These are phyloP conservation scores for Drosophila cardini DNA, from an alignment of 1,140 invertebrate genomes.

Conservation along the genomic window DNA sequence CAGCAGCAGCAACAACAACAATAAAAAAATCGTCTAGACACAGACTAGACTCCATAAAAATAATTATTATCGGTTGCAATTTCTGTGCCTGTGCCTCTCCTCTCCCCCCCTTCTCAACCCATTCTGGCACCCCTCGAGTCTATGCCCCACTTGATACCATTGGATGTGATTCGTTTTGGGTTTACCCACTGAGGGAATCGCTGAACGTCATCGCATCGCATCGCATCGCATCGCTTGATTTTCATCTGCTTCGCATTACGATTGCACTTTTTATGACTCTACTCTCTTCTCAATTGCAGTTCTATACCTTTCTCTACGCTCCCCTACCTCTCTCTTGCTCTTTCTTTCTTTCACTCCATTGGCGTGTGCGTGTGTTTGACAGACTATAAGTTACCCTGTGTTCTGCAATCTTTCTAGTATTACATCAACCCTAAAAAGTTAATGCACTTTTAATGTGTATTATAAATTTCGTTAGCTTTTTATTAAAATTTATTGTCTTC, in stretches of 20 bases:
- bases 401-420: not conserved
- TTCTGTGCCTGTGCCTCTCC: conserved; percentile 65
- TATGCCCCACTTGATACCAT: not conserved
- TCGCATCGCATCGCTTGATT: conserved; percentile 48
- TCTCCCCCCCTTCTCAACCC: not conserved
- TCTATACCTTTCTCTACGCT: not conserved
- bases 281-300: not conserved
- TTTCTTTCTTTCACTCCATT: not conserved
- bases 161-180: conserved; percentile 28
- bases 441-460: too few relatives aligned
- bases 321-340: not conserved
- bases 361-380: not conserved
- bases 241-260: conserved; percentile 77
- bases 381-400: not conserved
- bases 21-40: conserved; percentile 84
- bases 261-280: conserved; percentile 52
- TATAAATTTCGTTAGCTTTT: too few relatives aligned
- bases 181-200: conserved; percentile 36
- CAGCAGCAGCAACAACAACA: conserved; percentile 43
- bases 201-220: conserved; percentile 54
- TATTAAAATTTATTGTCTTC: too few relatives aligned
- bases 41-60: conserved; percentile 85
- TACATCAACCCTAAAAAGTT: too few relatives aligned
- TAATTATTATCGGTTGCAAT: conserved; percentile 85
- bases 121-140: not conserved